Evolutionary conservation across 2,888 invertebrate species (phyloP).

Genomic region (Ctenicera cuprea): DNA sequence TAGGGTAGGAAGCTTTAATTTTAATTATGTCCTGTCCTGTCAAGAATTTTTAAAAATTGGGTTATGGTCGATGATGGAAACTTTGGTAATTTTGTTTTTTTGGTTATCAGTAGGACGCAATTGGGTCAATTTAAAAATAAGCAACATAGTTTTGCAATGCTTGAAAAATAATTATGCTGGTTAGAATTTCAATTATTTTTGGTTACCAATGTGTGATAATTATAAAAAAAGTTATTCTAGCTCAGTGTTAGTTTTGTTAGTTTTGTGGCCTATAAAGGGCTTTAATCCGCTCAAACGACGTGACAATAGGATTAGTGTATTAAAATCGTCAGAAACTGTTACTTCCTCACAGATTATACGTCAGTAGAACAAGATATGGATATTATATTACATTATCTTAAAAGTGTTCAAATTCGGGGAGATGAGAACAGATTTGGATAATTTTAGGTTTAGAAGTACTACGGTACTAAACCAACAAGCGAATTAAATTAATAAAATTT

Average conservation of each 20-base stretch:
- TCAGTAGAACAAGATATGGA: too few species aligned
- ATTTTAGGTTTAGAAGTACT: too few species aligned
- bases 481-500: too few species aligned
- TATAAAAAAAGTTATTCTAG: too few species aligned
- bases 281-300: neutral
- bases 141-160: neutral
- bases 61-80: neutral
- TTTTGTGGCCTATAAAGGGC: neutral
- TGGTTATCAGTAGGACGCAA: neutral
- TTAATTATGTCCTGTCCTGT: neutral
- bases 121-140: neutral
- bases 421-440: too few species aligned
- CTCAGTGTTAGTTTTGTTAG: too few species aligned
- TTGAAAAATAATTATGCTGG: too few species aligned
- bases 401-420: too few species aligned
- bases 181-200: too few species aligned
- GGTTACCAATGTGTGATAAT: too few species aligned
- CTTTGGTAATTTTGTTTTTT: neutral
- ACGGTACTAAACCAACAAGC: too few species aligned
- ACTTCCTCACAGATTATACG: neutral
- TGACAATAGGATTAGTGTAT: neutral
- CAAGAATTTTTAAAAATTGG: slow-evolving; percentile 1
- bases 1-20: slow-evolving; percentile 5
- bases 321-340: neutral
- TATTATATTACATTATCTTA: neutral